Conservation (phyloP, 2,113 vertebrate species). For the Muntiacus muntjak region DNA sequence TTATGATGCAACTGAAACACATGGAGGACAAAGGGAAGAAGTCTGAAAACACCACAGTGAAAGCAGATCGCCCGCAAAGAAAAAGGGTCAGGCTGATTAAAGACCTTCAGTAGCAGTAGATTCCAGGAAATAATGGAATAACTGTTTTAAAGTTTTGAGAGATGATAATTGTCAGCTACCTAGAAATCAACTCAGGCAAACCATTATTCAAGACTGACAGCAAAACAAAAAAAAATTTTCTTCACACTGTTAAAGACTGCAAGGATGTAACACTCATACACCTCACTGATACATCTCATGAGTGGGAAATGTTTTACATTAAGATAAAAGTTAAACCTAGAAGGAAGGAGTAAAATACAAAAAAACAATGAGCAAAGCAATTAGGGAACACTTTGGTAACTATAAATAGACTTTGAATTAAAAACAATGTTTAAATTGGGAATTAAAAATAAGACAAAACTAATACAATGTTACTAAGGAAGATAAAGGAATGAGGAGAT, state of each 20-base stretch:
- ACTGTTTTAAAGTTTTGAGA: not conserved
- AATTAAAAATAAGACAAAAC: not conserved
- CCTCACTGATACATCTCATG: not conserved
- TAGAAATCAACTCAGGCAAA: not conserved
- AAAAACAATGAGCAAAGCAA: not conserved
- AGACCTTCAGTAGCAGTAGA: not conserved
- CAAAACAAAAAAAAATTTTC: not conserved
- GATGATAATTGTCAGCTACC: not conserved
- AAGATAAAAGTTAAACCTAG: not conserved
- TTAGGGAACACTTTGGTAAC: not conserved
- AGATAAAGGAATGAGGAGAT: not conserved
- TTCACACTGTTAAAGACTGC: not conserved
- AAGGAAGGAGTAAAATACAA: not conserved
- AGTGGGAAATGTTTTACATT: not conserved
- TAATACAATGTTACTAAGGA: not conserved
- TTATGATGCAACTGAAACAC: not conserved
- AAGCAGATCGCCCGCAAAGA: not conserved
- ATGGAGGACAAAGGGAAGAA: not conserved
- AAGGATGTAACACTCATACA: not conserved
- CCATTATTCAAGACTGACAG: not conserved
- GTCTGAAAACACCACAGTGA: not conserved
- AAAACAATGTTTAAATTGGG: not conserved
- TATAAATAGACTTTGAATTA: not conserved
- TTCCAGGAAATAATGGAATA: not conserved
- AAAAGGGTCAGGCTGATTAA: not conserved